phyloP scores from a whole-genome alignment of 2,113 vertebrate genomes.

The Ceyx melanurus region DNA sequence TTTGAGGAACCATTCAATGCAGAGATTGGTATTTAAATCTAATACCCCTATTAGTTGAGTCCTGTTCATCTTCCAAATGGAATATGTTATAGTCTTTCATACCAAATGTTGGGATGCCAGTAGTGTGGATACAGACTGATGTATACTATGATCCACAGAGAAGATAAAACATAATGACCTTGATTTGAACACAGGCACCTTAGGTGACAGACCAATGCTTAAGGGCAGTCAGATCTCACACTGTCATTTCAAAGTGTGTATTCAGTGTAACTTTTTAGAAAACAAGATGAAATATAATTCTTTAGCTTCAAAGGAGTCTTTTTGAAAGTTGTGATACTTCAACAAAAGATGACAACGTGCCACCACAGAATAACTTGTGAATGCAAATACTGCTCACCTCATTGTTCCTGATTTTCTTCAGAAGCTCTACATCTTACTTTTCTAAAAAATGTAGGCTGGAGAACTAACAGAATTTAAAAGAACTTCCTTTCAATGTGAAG shows the following conservation, averaged over 20 bases:
- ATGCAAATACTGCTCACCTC: slow-evolving; percentile 79
- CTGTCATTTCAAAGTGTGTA: slow-evolving; percentile 71
- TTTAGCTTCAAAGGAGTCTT: slow-evolving; percentile 78
- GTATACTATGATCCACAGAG: not conserved
- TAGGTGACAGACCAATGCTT: slow-evolving; percentile 45
- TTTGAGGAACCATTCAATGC: not conserved
- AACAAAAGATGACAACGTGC: slow-evolving; percentile 82
- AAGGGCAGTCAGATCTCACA: slow-evolving; percentile 57
- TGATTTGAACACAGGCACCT: slow-evolving; percentile 52
- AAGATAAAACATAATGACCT: slow-evolving; percentile 1
- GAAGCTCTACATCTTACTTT: slow-evolving; percentile 77
- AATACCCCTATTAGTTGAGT: not conserved
- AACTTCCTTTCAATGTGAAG: slow-evolving; percentile 77
- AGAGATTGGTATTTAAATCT: slow-evolving; percentile 15
- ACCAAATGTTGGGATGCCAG: not conserved
- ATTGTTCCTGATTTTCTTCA: slow-evolving; percentile 81
- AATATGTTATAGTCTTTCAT: not conserved
- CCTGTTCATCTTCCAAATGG: not conserved
- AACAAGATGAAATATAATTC: slow-evolving; percentile 75
- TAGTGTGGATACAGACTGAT: not conserved
- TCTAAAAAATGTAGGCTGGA: slow-evolving; percentile 79
- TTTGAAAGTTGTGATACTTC: slow-evolving; percentile 79
- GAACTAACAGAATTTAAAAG: slow-evolving; percentile 83
- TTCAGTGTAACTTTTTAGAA: slow-evolving; percentile 75
- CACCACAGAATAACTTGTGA: slow-evolving; percentile 78